A percentile compares a stretch with the other conserved stretches of the same genome.
Conservation (phyloP, 1,140 invertebrate genomes). For the Paramacrobiotus metropolitanus region DNA sequence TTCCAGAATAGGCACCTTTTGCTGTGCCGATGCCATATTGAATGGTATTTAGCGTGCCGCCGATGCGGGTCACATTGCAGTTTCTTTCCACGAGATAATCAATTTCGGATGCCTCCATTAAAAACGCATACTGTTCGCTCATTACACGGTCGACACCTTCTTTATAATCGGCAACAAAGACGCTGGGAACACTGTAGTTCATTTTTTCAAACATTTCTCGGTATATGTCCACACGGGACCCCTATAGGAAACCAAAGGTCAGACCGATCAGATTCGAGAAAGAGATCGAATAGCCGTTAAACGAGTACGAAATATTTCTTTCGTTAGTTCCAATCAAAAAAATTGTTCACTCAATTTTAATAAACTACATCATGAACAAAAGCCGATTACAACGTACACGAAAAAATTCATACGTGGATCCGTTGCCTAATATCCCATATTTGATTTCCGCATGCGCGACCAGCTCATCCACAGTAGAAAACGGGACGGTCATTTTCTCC, state of each 20-base stretch:
- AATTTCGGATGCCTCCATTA: slow-evolving; percentile 27
- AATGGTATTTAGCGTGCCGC: slow-evolving; percentile 26
- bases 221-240: no score
- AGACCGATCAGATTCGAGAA: no score
- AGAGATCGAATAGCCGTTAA: no score
- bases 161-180: slow-evolving; percentile 24
- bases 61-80: slow-evolving; percentile 26
- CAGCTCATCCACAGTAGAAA: slow-evolving; percentile 26
- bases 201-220: slow-evolving; percentile 28
- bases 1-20: no score
- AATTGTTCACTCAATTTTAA: slow-evolving; percentile 26
- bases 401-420: slow-evolving; percentile 23
- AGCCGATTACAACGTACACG: slow-evolving; percentile 11
- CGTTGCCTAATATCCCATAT: slow-evolving; percentile 24
- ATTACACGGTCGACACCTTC: slow-evolving; percentile 27
- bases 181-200: slow-evolving; percentile 23
- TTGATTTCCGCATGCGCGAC: slow-evolving; percentile 26
- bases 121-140: slow-evolving; percentile 24
- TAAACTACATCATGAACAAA: slow-evolving; percentile 17
- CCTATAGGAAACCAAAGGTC: no score
- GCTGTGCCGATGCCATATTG: slow-evolving; percentile 26
- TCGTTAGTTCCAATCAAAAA: no score
- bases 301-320: no score
- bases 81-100: slow-evolving; percentile 25
- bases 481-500: slow-evolving; percentile 27